phyloP scores from a whole-genome alignment of 2,113 vertebrate genomes.

The Asarcornis scutulata region DNA sequence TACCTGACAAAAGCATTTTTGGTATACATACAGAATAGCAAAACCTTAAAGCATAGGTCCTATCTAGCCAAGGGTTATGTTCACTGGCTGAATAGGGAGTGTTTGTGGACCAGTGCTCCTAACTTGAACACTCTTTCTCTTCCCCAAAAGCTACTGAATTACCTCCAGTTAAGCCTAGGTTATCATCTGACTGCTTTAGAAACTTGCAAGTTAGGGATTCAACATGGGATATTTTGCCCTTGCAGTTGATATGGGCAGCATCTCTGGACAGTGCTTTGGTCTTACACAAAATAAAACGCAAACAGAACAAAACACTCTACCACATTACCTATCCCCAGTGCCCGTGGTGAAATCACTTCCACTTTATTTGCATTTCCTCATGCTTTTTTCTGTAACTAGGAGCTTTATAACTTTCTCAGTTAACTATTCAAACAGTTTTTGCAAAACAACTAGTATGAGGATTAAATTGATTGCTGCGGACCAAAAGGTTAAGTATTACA shows the following conservation, averaged over 20 bases:
- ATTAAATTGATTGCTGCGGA: not conserved
- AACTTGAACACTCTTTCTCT: not conserved
- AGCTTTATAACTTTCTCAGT: not conserved
- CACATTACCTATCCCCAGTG: not conserved
- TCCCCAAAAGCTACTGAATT: not conserved
- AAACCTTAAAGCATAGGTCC: not conserved
- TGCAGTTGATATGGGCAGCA: rapidly evolving
- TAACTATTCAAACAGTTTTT: not conserved
- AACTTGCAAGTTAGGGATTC: not conserved
- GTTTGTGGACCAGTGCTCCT: not conserved
- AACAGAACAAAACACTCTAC: not conserved
- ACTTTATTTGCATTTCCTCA: not conserved
- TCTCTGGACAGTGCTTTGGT: not conserved
- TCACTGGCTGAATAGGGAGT: not conserved
- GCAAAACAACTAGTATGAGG: not conserved
- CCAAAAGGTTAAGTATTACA: not conserved
- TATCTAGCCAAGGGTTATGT: not conserved
- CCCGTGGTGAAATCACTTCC: not conserved
- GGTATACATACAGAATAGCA: not conserved
- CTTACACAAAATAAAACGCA: not conserved
- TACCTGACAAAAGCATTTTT: not conserved
- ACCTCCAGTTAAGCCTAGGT: not conserved
- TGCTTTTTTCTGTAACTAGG: not conserved
- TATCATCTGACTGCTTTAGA: not conserved
- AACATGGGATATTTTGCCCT: not conserved